Percentiles rank a stretch among this genome's conserved stretches.
These are phyloP conservation scores for Diceros bicornis DNA, from an alignment of 2,797 vertebrate genomes.

Conservation along the genomic window DNA sequence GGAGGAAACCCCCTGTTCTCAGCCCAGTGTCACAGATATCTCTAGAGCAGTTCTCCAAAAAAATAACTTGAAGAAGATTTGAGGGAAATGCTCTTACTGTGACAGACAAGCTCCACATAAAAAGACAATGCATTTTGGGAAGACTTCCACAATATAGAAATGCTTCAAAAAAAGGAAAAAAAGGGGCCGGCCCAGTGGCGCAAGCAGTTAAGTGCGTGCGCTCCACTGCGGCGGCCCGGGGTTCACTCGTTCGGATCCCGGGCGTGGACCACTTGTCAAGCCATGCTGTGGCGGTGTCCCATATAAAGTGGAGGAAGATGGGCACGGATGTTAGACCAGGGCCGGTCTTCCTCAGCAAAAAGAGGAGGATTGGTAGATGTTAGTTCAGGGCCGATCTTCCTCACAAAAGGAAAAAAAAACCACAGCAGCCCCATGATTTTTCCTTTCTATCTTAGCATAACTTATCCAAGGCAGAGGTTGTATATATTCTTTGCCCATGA, in stretches of 20 bases:
- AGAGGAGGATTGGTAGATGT: too few relatives aligned
- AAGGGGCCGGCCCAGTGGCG: too few relatives aligned
- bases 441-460: background rate
- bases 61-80: background rate
- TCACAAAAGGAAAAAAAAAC: background rate
- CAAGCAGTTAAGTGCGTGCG: too few relatives aligned
- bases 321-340: too few relatives aligned
- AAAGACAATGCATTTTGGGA: background rate
- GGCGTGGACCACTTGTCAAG: too few relatives aligned
- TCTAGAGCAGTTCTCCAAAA: background rate
- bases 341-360: too few relatives aligned
- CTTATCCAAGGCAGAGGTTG: background rate
- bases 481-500: background rate
- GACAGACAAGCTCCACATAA: background rate
- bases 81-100: background rate
- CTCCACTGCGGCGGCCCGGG: too few relatives aligned
- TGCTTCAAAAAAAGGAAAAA: background rate
- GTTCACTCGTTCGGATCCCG: too few relatives aligned
- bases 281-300: too few relatives aligned
- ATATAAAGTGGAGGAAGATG: too few relatives aligned
- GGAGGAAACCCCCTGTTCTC: background rate
- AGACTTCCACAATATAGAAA: background rate
- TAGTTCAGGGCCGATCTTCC: too few relatives aligned
- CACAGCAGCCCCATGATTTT: background rate
- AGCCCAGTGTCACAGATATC: fast-evolving